Base-by-base conservation (phyloP, 2,888 invertebrate species). In the Epicampocera succincta region DNA sequence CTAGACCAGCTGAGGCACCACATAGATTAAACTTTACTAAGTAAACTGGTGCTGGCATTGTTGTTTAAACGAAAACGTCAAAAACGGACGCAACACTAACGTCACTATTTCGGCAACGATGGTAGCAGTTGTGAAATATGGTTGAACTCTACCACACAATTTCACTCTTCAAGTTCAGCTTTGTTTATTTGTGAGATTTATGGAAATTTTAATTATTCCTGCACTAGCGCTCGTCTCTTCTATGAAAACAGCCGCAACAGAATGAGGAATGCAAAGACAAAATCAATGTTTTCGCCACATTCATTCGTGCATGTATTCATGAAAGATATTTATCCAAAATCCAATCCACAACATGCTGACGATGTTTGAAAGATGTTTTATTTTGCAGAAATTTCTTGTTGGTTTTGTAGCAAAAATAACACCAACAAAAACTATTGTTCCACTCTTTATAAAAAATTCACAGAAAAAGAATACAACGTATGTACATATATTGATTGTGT, bases 171-270 rank as follows among this genome's bases (percentile, higher is more conserved):
- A 83, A 85, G 85, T 84, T 85, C 79, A 85, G 83, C 75, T 66
- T 68, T 80, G 79, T 82, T 83, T 72, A 75, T 77, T 66, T 75
- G 68, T 69, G 68, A 83, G 79, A 84, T 83, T 83, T 84, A 83
- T 84, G 83, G 72, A 60, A 61, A 80, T 77, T 80, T 85, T 84
- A 85, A 85, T 83, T 83, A 83, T 80, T 78, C 56, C 73, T 74
- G 78, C 60, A 75, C 68, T 80, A 72, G 50, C 66, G 71, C 58
- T 68, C 63, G 17, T 29, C 42, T 42, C 17, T 40, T 17, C n/a
- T 25, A 29, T 15, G 40, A 66, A 68, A 42, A 54, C 66, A 15
- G 40, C 21, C 21, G 4, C n/a, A 66, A 12, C 13, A 9, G 38
- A 52, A 13, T 38, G 40, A 33, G 3, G 9, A 40, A 52, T 52